phyloP scores from a whole-genome alignment of 1,140 invertebrate genomes.

The Aphelenchoides besseyi region DNA sequence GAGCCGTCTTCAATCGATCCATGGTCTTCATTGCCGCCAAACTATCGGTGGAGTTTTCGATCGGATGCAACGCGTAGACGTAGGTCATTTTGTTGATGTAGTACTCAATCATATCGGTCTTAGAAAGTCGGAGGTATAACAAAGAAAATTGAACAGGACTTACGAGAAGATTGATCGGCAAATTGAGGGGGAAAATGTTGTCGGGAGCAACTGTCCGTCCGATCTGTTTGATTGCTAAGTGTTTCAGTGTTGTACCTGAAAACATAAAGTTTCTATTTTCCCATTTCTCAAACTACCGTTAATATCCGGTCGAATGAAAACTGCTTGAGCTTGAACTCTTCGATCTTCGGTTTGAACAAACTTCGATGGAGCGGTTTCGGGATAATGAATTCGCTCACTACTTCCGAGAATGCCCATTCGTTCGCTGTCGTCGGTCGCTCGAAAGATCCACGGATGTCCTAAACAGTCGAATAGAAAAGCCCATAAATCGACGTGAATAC shows the following conservation, averaged over 20 bases:
- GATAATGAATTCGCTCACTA: background rate
- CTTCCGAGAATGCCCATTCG: background rate
- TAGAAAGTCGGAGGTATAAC: background rate
- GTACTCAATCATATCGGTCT: background rate
- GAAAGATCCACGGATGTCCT: slow-evolving; percentile 16
- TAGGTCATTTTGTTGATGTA: background rate
- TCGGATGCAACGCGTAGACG: background rate
- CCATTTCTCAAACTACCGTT: background rate
- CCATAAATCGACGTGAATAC: background rate
- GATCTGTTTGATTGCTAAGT: background rate
- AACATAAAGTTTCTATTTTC: background rate
- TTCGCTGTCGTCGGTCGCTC: background rate
- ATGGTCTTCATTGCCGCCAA: background rate
- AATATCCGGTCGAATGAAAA: background rate
- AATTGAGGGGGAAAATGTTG: background rate
- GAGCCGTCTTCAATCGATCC: background rate
- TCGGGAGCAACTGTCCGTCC: background rate
- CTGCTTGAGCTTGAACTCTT: background rate
- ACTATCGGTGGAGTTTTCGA: background rate
- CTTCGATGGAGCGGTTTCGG: background rate
- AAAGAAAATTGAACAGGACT: background rate
- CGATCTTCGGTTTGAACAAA: background rate
- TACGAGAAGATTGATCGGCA: background rate
- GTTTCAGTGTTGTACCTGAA: background rate
- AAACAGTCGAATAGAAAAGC: background rate